A percentile compares a stretch with the other conserved stretches of the same genome.
Evolutionary conservation across 2,797 vertebrate species (phyloP).

Genomic region (Microhierax caerulescens): DNA sequence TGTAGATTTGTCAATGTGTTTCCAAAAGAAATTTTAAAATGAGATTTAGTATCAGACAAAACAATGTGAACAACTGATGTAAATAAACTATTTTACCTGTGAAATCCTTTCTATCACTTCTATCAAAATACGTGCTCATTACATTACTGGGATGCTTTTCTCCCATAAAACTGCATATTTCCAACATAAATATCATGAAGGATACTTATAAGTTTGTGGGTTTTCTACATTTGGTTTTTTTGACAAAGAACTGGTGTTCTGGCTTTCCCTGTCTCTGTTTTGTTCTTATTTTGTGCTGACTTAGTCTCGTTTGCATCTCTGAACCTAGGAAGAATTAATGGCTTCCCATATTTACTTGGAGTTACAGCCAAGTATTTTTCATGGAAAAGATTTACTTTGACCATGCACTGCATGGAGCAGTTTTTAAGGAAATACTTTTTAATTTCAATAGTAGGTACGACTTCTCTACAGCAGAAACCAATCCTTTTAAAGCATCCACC

Average conservation of each 20-base stretch:
- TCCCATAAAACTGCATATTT: neutral
- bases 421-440: neutral
- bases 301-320: neutral
- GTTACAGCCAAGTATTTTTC: neutral
- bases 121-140: neutral
- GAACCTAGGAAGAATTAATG: neutral
- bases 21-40: neutral
- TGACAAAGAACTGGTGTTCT: neutral
- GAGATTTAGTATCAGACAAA: neutral
- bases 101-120: neutral
- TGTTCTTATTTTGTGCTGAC: neutral
- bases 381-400: neutral
- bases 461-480: neutral
- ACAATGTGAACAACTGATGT: neutral
- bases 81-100: neutral
- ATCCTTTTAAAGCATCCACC: neutral
- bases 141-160: neutral
- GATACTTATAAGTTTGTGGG: rapidly evolving
- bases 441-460: neutral
- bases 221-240: rapidly evolving
- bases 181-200: neutral
- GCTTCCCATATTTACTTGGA: neutral
- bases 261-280: neutral
- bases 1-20: neutral
- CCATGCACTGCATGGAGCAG: neutral